These are phyloP conservation scores for Salmo trutta DNA, from an alignment of 2,797 vertebrate species.

Conservation along the genomic window DNA sequence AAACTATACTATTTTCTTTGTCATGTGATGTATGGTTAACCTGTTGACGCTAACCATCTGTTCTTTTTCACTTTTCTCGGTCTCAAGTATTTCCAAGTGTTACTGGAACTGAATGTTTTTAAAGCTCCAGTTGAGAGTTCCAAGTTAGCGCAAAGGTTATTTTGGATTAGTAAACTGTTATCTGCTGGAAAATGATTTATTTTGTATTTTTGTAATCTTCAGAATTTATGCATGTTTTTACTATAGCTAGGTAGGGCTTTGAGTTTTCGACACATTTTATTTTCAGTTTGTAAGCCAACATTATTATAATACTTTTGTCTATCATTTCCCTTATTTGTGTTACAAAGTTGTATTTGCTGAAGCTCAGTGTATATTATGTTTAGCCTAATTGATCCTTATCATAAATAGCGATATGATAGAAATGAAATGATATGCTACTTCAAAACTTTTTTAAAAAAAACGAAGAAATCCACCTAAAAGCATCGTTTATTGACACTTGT, in stretches of 20 bases:
- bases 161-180: background rate
- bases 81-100: too few species aligned
- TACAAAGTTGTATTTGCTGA: slow-evolving; percentile 34
- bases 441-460: background rate
- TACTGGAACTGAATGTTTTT: background rate
- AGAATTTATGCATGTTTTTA: slow-evolving; percentile 21
- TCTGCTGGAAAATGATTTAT: background rate
- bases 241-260: slow-evolving; percentile 58
- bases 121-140: background rate
- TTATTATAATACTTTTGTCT: slow-evolving; percentile 11
- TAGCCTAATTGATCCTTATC: slow-evolving; percentile 23
- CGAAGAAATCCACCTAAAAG: background rate
- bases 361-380: slow-evolving; percentile 13
- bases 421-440: background rate
- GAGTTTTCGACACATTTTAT: slow-evolving; percentile 55
- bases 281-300: slow-evolving; percentile 29
- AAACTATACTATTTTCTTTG: background rate
- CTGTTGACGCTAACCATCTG: background rate
- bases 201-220: background rate
- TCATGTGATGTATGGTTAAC: background rate
- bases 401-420: slow-evolving; percentile 12
- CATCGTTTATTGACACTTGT: slow-evolving; percentile 49
- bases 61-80: background rate
- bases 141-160: background rate
- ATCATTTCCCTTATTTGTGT: slow-evolving; percentile 21